Evolutionary conservation across 2,797 vertebrate species (phyloP), one percentile per base, ranked within the genome.

Genomic region (Schizopygopsis malacanthus): DNA sequence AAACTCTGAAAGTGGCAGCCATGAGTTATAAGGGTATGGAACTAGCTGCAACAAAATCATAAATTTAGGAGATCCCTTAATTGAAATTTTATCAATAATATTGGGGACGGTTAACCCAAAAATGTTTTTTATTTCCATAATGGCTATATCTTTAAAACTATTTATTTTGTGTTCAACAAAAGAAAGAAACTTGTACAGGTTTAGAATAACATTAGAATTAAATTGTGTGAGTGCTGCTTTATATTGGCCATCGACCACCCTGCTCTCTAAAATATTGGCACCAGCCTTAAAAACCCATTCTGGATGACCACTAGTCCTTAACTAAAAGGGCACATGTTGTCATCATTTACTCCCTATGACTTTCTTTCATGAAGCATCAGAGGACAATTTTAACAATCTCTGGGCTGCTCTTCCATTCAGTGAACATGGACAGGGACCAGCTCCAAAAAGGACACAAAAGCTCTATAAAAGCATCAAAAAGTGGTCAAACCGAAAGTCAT

Each of bases 1-100:
- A 28, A 41, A 88, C 67, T 65, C 43, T 73, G 43, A 59, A 28
- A 81, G 33, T 85, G 25, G 67, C 79, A 65, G 67, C 8, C 63
- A 28, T 45, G 41, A 81, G 41, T 70, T 75, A 50, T 25, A 67
- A 25, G 54, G 20, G 43, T 8, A 61, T 43, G 50, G 25, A 54
- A 39, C 59, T 22, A 54, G 72, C 59, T 76, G 71, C 43, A 22
- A 33, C 69, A 61, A 72, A 73, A 6, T 11, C 75, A 7, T 61
- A 13, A 63, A 16, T 56, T 72, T 47, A 16, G 50, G 33, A 41
- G 22, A 70, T 37, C 20, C 8, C 6, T 39, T 69, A 10, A 28
- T 47, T 61, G 10, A 61, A 61, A 12, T 12, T 67, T 67, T 18
- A 67, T 18, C 63, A 67, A 37, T 37, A 65, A 33, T 33, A 33